Conservation (phyloP, 1,140 invertebrate genomes). For the Nephotettix cincticeps region DNA sequence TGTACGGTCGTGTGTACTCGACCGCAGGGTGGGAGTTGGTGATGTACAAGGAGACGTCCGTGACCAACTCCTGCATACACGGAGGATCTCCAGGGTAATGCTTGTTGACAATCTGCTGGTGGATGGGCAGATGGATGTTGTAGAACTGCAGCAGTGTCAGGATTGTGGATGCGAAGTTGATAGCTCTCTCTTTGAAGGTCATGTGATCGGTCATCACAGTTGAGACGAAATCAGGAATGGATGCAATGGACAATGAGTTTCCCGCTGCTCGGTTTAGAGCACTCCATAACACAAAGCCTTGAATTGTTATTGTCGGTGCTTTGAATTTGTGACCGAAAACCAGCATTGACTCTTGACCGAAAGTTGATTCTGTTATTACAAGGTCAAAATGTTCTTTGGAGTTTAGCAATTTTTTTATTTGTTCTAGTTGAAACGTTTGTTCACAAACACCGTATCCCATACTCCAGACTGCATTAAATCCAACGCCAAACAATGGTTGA, state of each 20-base stretch:
- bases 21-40: constrained; percentile 52
- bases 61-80: constrained; percentile 38
- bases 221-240: constrained; percentile 53
- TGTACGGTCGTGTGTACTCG: constrained; percentile 46
- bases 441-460: no score
- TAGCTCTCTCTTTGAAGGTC: constrained; percentile 53
- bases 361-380: constrained; percentile 42
- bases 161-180: constrained; percentile 46
- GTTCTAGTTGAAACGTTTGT: not conserved
- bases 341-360: constrained; percentile 42
- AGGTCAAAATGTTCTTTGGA: constrained; percentile 40
- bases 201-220: constrained; percentile 52
- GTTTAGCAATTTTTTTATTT: constrained; percentile 18
- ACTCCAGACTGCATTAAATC: no score
- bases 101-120: not conserved
- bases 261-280: constrained; percentile 9
- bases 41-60: constrained; percentile 47
- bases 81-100: constrained; percentile 31
- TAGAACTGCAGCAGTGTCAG: not conserved
- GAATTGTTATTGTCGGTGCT: constrained; percentile 38
- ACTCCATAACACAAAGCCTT: not conserved
- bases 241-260: constrained; percentile 37
- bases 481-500: no score
- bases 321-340: constrained; percentile 42
- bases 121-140: not conserved